Conservation (phyloP, 92 coral and sea anemone species). For the Parazoanthus swiftii region DNA sequence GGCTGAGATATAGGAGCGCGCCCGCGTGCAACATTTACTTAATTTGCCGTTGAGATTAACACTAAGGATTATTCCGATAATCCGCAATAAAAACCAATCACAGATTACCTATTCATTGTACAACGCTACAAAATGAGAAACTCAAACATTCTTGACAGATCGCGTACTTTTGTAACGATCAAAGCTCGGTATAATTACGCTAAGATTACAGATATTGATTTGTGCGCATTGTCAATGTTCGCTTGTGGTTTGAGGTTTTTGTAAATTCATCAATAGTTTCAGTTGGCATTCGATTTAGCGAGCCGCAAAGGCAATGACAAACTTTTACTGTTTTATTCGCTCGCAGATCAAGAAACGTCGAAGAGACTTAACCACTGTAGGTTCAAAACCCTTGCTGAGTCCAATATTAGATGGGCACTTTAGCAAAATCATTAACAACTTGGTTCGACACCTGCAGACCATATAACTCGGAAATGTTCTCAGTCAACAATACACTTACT, state of each 20-base stretch:
- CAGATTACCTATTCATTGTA: not conserved
- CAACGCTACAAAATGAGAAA: slow-evolving; percentile 3
- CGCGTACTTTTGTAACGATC: not conserved
- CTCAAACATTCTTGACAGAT: slow-evolving; percentile 1
- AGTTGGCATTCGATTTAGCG: not conserved
- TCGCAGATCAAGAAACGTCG: slow-evolving; percentile 43
- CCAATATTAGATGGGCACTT: slow-evolving; percentile 24
- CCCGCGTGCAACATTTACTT: not conserved
- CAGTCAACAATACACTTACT: not conserved
- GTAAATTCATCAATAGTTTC: slow-evolving; percentile 8
- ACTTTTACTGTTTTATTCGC: slow-evolving; percentile 14
- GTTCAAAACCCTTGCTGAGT: slow-evolving; percentile 28
- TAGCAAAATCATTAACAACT: slow-evolving; percentile 26
- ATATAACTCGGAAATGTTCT: not conserved
- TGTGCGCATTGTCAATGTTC: not conserved
- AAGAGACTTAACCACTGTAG: slow-evolving; percentile 42
- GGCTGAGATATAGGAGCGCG: not conserved
- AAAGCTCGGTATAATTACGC: not conserved
- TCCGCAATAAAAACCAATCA: slow-evolving; percentile 15
- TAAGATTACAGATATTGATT: not conserved
- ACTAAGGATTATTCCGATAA: not conserved
- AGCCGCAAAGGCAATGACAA: slow-evolving; percentile 39
- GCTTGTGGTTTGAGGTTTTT: not conserved
- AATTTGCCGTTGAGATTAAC: slow-evolving; percentile 37
- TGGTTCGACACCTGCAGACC: slow-evolving; percentile 39